Evolutionary conservation across 2,113 vertebrate genomes (phyloP), one percentile per base, ranked within the genome.

Genomic region (Corythaeola cristata): DNA sequence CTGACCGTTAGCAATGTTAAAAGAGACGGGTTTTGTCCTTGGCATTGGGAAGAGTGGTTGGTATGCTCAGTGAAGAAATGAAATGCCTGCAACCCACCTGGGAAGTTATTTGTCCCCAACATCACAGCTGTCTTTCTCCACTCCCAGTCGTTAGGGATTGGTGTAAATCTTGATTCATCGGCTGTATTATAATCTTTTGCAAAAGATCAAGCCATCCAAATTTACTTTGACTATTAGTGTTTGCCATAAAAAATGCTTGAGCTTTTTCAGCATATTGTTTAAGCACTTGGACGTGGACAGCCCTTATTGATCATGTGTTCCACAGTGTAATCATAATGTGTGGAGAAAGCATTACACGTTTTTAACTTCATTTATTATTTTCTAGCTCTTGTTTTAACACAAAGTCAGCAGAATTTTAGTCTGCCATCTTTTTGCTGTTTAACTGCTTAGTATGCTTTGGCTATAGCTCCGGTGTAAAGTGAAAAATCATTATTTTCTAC

Each of bases 231-330:
- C n/a, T 62, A 4, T 88, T 79, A 26, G 11, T 47, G 4, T 58
- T 62, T 62, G 55, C 45, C 18, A 22, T 79, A 27, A 76, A 56
- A 53, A 80, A 22, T 19, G 22, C 49, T 60, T 66, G 45, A 66
- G 20, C 33, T 75, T 91, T 59, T 82, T 77, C 67, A 67, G 63
- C 39, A 62, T 50, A 27, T 49, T 53, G 28, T 47, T 52, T 44
- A 68, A 45, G 44, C 0, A 0, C 20, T 66, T 78, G 44, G 68
- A 59, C 3, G 1, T 63, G 64, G 81, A 35, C 30, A 78, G 50
- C 47, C 50, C 16, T 64, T 92, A 22, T 2, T 69, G 45, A 44
- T 66, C 19, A 35, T 14, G 10, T 66, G 39, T 80, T 92, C 24
- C 33, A 71, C 50, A 23, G 32, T 56, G 26, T 59, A 64, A 59